Evolutionary conservation across 2,797 vertebrate genomes (phyloP).

Genomic region (Merluccius polli): DNA sequence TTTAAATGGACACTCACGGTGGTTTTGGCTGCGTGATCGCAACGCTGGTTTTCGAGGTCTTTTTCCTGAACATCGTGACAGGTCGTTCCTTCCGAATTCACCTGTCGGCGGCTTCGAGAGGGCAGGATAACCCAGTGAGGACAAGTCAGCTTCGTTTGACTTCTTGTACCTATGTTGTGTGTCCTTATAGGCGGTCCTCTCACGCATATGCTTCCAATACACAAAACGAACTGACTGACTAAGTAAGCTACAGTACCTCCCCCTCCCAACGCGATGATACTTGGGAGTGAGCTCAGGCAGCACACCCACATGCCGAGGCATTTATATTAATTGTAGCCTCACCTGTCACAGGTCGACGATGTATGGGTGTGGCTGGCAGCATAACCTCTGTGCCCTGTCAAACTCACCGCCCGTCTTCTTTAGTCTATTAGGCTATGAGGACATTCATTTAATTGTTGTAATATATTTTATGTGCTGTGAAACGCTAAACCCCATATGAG

Average conservation of each 20-base stretch:
- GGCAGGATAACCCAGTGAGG: not conserved
- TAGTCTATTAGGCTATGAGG: not conserved
- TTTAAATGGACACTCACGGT: not conserved
- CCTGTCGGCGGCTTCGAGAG: not conserved
- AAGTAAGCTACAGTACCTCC: not conserved
- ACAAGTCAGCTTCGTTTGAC: not conserved
- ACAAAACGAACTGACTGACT: not conserved
- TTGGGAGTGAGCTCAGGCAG: not conserved
- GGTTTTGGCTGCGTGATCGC: constrained; percentile 1
- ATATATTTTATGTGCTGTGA: not conserved
- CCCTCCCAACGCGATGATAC: not conserved
- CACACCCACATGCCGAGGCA: not conserved
- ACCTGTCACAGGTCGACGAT: not conserved
- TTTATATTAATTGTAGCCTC: not conserved
- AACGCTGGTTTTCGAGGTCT: constrained; percentile 2
- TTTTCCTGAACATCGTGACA: constrained; percentile 5
- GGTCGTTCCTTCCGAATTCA: constrained; percentile 1
- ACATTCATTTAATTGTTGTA: not conserved
- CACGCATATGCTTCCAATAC: not conserved
- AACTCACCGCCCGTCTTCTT: not conserved
- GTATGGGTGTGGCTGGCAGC: not conserved
- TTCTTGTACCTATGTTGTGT: not conserved
- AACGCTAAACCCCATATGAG: not conserved
- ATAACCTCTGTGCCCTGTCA: not conserved
- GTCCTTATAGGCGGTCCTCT: not conserved